These are phyloP conservation scores for Cryptotermes secundus DNA, from an alignment of 1,140 invertebrate genomes.

Conservation along the genomic window DNA sequence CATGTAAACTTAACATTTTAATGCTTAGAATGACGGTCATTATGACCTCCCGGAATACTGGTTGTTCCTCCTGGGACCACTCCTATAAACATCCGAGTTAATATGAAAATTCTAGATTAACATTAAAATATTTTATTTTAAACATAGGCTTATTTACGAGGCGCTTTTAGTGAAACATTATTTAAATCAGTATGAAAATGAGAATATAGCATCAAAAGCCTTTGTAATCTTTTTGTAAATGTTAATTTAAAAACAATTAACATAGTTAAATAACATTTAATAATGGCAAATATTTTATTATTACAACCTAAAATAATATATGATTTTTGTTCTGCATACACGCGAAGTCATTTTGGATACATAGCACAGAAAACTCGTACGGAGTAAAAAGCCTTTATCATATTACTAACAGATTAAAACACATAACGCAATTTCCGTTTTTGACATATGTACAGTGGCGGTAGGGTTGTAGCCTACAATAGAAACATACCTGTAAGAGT, in stretches of 20 bases:
- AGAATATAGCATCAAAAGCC: no score
- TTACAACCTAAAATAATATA: not conserved
- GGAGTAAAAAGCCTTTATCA: not conserved
- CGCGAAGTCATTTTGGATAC: not conserved
- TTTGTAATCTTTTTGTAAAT: not conserved
- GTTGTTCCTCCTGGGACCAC: no score
- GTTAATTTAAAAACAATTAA: not conserved
- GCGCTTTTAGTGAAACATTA: no score
- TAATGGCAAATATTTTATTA: not conserved
- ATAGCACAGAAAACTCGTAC: not conserved
- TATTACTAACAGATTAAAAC: conserved; percentile 8
- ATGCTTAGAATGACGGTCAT: no score
- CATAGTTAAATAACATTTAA: not conserved
- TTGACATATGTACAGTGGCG: not conserved
- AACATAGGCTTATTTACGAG: no score
- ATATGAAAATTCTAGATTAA: no score
- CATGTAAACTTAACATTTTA: no score
- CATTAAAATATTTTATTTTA: no score
- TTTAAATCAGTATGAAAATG: not conserved
- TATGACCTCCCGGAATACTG: no score
- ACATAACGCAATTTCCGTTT: not conserved
- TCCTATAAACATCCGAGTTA: no score
- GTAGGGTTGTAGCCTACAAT: no score
- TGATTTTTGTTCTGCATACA: not conserved
- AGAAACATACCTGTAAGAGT: not conserved